Base-by-base conservation (phyloP, 1,140 invertebrate species). In the Pseudachorutes palmiensis region DNA sequence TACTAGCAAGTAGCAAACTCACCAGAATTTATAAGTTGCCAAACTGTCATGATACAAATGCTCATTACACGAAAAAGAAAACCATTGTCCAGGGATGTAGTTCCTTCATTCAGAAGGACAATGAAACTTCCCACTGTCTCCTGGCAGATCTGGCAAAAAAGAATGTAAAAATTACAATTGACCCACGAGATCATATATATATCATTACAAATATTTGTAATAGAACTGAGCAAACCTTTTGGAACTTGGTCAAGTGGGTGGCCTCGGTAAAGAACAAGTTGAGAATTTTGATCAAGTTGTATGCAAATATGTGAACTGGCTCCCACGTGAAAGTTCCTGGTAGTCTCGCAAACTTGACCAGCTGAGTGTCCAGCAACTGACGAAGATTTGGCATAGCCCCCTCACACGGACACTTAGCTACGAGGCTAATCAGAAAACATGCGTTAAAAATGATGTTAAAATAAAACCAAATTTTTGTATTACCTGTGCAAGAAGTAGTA, bases 401-500 rank as follows among this genome's bases (percentile, higher is more conserved):
- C 49, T 70, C 64, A 55, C 68, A 73, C 16, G 72, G 48, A 26
- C 26, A 62, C 1, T 62, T 49, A 9, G 71, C 61, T 16, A 59
- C 31, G 36, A 70, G 49, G 41, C 71, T 72, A 64, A 45, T 61
- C 62, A 64, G 48, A 66, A 51, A 5, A 61, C 9, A 14, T 61
- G 19, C 9, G 28, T 16, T 31, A 45, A 65, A 14, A 62, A 36
- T 61, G 51, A n/a, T 3, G 30, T 32, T n/a, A 66, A 26, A 66
- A 19, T 33, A 45, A 64, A 14, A 9, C 29, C 55, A 31, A 31
- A 66, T 32, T 24, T 33, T 57, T 29, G 30, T 45, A 22, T 49
- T 68, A 73, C 69, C 72, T 73, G 64, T 73, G 65, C 31, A 73
- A 57, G 28, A 73, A 72, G 41, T 73, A 73, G 32, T 73, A 73